Conservation (phyloP, 2,888 invertebrate genomes). For the Cephus pygmeus region DNA sequence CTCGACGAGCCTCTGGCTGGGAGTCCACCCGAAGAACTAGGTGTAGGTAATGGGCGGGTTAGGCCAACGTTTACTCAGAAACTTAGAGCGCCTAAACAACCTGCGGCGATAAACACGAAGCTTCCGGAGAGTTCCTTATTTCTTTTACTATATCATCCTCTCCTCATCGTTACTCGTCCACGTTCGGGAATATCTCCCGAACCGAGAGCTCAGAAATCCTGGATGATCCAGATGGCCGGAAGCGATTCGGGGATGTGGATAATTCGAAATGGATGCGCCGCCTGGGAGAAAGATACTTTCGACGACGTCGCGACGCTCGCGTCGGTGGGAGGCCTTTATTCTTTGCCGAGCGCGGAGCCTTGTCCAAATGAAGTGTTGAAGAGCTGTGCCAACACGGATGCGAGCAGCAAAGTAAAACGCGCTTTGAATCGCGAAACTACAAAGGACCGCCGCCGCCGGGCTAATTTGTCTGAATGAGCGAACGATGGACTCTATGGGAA, state of each 20-base stretch:
- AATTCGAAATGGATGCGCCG: not conserved
- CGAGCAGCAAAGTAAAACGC: conserved; percentile 54
- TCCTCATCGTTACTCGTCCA: not conserved
- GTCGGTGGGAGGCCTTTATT: conserved; percentile 29
- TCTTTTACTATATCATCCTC: not conserved
- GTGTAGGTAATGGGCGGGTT: conserved; percentile 5
- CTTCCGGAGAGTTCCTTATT: not conserved
- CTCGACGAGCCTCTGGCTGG: not conserved
- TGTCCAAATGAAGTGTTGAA: conserved; percentile 64
- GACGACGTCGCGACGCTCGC: not conserved
- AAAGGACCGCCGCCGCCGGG: conserved; percentile 61
- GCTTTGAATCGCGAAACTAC: conserved; percentile 63
- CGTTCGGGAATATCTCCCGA: no score
- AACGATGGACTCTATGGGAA: conserved; percentile 52
- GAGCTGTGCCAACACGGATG: conserved; percentile 62
- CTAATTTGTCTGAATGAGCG: conserved; percentile 65
- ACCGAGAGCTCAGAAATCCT: no score
- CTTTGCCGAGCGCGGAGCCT: conserved; percentile 36
- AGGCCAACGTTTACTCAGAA: conserved; percentile 19
- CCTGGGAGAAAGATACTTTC: no score
- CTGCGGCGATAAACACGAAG: conserved; percentile 11
- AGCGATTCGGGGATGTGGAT: not conserved
- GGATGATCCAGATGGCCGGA: no score
- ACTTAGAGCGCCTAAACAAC: conserved; percentile 22
- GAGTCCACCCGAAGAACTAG: not conserved